These are phyloP conservation scores for Syngnathus scovelli DNA, from an alignment of 2,113 vertebrate genomes.

Conservation along the genomic window DNA sequence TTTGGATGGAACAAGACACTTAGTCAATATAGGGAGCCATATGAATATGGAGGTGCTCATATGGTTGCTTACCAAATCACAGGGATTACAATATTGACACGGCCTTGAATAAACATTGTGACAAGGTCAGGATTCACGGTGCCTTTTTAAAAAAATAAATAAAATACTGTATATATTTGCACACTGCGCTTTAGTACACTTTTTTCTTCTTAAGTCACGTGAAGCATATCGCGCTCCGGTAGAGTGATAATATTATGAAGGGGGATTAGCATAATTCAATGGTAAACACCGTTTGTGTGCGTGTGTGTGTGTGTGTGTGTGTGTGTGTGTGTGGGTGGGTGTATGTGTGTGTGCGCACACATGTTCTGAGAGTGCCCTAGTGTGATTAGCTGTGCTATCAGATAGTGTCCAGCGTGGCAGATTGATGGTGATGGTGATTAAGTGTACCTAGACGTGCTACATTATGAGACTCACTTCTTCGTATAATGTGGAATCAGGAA, in stretches of 20 bases:
- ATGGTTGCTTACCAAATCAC: conserved; percentile 63
- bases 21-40: conserved; percentile 57
- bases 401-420: conserved; percentile 23
- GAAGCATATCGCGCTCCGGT: background rate
- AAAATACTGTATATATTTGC: conserved; percentile 21
- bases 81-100: conserved; percentile 66
- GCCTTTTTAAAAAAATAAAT: background rate
- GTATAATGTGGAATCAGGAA: background rate
- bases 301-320: background rate
- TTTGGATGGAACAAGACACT: conserved; percentile 53
- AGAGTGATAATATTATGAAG: conserved; percentile 18
- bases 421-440: conserved; percentile 15
- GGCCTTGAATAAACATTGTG: conserved; percentile 59
- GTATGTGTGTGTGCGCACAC: background rate
- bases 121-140: conserved; percentile 54
- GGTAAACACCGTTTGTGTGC: conserved; percentile 21
- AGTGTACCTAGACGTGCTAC: conserved; percentile 14
- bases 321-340: background rate
- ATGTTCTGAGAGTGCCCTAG: background rate
- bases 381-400: conserved; percentile 36
- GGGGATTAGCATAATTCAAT: conserved; percentile 38
- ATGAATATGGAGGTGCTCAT: conserved; percentile 68
- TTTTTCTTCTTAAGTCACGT: conserved; percentile 11
- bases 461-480: background rate
- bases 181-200: background rate